Evolutionary conservation across 1,140 invertebrate species (phyloP).

Genomic region (Eubasilissa regina): DNA sequence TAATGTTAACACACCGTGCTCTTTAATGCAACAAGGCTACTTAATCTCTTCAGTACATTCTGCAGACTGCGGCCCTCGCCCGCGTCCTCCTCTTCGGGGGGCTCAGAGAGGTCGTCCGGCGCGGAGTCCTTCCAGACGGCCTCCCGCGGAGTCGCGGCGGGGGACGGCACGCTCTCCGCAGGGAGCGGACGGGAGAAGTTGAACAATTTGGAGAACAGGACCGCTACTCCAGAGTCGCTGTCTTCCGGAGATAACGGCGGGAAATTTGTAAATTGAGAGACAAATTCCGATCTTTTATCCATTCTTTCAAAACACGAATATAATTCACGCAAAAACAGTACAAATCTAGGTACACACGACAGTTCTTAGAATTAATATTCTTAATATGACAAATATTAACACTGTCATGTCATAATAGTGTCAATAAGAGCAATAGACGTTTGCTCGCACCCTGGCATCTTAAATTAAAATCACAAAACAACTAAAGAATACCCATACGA

Average conservation of each 20-base stretch:
- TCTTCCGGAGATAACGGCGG: constrained; percentile 68
- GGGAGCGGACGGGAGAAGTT: constrained; percentile 68
- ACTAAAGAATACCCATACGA: not conserved
- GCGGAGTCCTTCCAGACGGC: constrained; percentile 2
- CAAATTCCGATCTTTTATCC: constrained; percentile 52
- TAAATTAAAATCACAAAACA: not conserved
- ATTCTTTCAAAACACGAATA: constrained; percentile 25
- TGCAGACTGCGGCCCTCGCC: constrained; percentile 80
- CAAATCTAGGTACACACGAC: constrained; percentile 1
- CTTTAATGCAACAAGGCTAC: constrained; percentile 82
- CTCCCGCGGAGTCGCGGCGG: not conserved
- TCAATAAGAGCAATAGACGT: not conserved
- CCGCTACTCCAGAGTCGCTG: constrained; percentile 68
- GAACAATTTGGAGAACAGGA: constrained; percentile 70
- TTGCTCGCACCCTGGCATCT: not conserved
- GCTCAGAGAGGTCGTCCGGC: constrained; percentile 22
- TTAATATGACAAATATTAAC: not conserved
- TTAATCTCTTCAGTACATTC: constrained; percentile 86
- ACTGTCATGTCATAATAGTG: not conserved
- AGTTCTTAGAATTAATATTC: not conserved
- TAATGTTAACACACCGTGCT: constrained; percentile 76
- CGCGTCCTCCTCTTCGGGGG: constrained; percentile 61
- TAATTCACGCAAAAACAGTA: too few species aligned
- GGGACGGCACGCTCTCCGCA: not conserved
- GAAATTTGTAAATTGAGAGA: constrained; percentile 68